These are phyloP conservation scores for Brachylomia viminalis DNA, from an alignment of 2,888 invertebrate species.

Conservation along the genomic window DNA sequence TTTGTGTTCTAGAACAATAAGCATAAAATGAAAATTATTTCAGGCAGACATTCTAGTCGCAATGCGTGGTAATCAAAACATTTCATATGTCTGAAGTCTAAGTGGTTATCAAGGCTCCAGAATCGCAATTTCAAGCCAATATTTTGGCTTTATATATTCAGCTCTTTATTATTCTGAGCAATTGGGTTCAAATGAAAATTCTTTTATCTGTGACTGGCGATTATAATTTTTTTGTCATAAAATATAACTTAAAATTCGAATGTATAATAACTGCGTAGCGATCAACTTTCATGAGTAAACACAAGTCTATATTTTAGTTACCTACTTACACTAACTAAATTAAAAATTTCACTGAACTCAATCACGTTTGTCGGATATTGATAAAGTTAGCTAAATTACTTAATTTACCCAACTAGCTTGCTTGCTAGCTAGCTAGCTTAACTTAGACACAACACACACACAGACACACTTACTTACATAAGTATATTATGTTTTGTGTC, in stretches of 20 bases:
- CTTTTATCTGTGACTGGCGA: background rate
- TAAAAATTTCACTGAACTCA: background rate
- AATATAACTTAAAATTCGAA: background rate
- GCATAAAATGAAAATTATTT: constrained; percentile 9
- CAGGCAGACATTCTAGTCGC: background rate
- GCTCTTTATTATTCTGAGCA: constrained; percentile 28
- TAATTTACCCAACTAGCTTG: no score
- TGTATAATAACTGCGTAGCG: background rate
- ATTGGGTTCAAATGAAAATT: constrained; percentile 11
- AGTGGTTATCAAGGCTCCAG: constrained; percentile 18
- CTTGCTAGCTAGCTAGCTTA: no score
- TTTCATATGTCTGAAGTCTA: constrained; percentile 23
- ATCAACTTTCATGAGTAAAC: constrained; percentile 11
- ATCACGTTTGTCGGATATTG: background rate
- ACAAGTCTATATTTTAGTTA: constrained; percentile 10
- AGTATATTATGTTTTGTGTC: background rate
- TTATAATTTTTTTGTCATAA: background rate
- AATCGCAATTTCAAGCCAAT: constrained; percentile 19
- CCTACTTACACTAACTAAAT: background rate
- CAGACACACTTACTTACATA: no score
- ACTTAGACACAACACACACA: no score
- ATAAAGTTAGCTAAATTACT: background rate
- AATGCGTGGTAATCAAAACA: constrained; percentile 17
- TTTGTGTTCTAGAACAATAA: constrained; percentile 4
- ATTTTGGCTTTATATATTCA: constrained; percentile 7